Conservation (phyloP, 1,140 invertebrate species). For the Megathymus violae region DNA sequence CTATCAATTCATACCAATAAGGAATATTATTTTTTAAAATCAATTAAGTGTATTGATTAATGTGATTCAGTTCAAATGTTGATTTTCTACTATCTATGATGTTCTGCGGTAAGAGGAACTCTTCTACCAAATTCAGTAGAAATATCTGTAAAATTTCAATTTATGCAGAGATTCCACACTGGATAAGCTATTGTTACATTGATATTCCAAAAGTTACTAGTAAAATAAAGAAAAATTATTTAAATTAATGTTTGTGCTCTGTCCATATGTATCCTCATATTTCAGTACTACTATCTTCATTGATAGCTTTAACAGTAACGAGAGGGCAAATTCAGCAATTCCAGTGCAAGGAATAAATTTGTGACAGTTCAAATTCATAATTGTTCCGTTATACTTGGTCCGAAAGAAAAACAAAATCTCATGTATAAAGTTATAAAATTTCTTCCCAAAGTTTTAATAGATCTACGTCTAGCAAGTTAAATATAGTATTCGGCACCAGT, state of each 20-base stretch:
- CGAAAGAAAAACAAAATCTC: conserved; percentile 19
- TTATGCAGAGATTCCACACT: neutral
- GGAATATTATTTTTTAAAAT: no score
- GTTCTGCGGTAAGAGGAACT: neutral
- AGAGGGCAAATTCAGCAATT: neutral
- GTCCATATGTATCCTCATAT: no score
- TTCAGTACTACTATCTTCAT: no score
- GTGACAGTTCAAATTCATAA: neutral
- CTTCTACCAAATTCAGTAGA: neutral
- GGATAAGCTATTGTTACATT: neutral
- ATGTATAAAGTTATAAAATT: conserved; percentile 15
- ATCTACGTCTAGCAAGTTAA: conserved; percentile 29
- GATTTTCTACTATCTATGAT: no score
- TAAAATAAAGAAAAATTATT: neutral
- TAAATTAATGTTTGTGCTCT: neutral
- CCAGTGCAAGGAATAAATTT: neutral
- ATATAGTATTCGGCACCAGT: neutral
- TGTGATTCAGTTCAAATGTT: no score
- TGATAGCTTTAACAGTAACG: no score
- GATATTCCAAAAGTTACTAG: conserved; percentile 2
- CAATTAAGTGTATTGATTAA: no score
- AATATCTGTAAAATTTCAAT: neutral
- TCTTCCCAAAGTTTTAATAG: conserved; percentile 29
- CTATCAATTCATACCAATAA: no score
- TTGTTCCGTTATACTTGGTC: conserved; percentile 1